phyloP scores from a whole-genome alignment of 37 sponge, comb jelly and placozoan species.

The Diacarnus erythraeanus region DNA sequence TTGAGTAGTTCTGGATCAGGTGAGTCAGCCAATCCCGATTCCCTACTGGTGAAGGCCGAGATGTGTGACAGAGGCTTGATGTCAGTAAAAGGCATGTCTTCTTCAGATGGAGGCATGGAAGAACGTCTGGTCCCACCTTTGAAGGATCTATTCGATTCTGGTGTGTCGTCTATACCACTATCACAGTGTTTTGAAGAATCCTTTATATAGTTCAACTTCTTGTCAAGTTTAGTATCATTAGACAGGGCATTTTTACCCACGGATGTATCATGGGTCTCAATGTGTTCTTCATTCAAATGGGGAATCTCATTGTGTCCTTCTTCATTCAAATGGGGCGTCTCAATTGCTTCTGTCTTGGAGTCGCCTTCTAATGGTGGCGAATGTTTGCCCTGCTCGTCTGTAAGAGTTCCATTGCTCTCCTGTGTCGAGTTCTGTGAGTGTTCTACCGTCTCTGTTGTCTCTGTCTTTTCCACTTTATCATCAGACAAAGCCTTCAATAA shows the following conservation, averaged over 20 bases:
- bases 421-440: conserved; percentile 2
- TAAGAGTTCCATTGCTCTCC: conserved; percentile 19
- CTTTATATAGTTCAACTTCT: conserved; percentile 3
- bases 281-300: no score
- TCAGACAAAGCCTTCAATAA: neutral
- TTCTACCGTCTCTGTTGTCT: neutral
- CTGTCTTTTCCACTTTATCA: neutral
- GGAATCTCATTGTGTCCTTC: neutral
- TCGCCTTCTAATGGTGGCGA: neutral
- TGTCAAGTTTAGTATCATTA: neutral
- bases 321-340: neutral
- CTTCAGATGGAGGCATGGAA: neutral
- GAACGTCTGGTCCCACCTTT: neutral
- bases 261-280: no score
- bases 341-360: neutral
- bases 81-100: neutral
- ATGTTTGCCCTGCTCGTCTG: neutral
- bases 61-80: neutral
- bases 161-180: conserved; percentile 41
- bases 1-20: conserved; percentile 10
- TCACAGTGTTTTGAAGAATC: conserved; percentile 8
- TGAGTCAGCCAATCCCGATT: conserved; percentile 35
- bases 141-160: neutral
- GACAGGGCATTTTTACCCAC: no score
- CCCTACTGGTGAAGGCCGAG: conserved; percentile 13